A percentile compares a stretch with the other conserved stretches of the same genome.
phyloP scores from a whole-genome alignment of 2,888 invertebrate genomes.

The Camptogramma bilineatum region DNA sequence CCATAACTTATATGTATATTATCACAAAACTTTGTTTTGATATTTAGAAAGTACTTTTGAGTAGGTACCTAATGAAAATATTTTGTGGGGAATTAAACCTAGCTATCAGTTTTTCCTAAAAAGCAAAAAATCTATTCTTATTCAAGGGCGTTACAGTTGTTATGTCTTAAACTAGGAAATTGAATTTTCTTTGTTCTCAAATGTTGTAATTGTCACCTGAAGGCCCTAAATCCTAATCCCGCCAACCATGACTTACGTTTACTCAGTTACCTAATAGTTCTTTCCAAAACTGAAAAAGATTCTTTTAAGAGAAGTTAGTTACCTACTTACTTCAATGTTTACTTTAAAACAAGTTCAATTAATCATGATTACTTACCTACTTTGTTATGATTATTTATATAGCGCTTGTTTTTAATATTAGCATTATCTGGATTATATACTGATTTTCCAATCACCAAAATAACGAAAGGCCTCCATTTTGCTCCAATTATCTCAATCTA shows the following conservation, averaged over 20 bases:
- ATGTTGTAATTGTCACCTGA: conserved; percentile 67
- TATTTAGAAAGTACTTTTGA: no score
- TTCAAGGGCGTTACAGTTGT: conserved; percentile 74
- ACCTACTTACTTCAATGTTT: neutral
- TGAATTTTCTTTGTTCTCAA: conserved; percentile 72
- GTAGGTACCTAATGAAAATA: no score
- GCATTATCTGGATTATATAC: neutral
- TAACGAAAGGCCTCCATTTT: no score
- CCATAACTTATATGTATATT: no score
- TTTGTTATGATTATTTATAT: neutral
- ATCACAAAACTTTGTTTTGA: no score
- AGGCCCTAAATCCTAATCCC: conserved; percentile 65
- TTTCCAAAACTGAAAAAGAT: conserved; percentile 20
- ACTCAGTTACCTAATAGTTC: conserved; percentile 38
- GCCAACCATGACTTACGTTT: conserved; percentile 57
- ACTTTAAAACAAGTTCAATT: conserved; percentile 8
- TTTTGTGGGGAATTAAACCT: no score
- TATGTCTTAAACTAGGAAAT: conserved; percentile 74
- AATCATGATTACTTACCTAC: neutral
- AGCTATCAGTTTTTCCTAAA: neutral
- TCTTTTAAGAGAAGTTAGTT: neutral
- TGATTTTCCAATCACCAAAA: no score
- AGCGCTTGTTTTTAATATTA: neutral
- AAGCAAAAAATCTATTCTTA: conserved; percentile 43
- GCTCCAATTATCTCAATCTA: no score